Evolutionary conservation across 2,888 invertebrate species (phyloP), one percentile per base, ranked within the genome.

Genomic region (Agrotis clavis): DNA sequence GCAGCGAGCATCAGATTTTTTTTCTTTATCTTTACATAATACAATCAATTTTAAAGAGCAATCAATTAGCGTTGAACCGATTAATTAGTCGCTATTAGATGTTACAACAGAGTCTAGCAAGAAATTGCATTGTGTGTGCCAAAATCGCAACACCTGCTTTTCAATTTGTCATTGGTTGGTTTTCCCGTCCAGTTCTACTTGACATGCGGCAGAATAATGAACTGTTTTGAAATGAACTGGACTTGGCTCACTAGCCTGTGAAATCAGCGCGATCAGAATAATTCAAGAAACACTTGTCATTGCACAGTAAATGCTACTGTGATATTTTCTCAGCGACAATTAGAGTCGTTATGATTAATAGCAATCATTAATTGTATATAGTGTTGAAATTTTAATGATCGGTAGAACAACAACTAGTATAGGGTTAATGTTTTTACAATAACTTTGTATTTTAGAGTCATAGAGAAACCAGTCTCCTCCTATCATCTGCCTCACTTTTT

Each of bases 141-240:
- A 73, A 65, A 81, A 54, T 57, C 57, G 50, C 64, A 51, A 62
- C 82, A 82, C 67, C 78, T 83, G 82, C 71, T 65, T 14, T n/a
- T 59, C 66, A 53, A 50, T 72, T 41, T 67, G 45, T 70, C 54
- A 72, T 76, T 63, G 45, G 35, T 41, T 41, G 47, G 30, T 48
- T n/a, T 45, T 48, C 7, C 19, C 16, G 9, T 0, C 79, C 47
- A 62, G 2, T 53, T 2, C 53, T 48, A 18, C 41, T 41, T 62
- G 56, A 41, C 2, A 18, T 18, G 19, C 25, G 14, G 5, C 4
- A 16, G 16, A 1, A 4, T 47, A 18, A 41, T 3, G 4, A 41
- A 57, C n/a, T 35, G 30, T 65, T 56, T 48, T 19, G 6, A 51
- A 53, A 47, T 60, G 19, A 16, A 59, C 19, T 72, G 7, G 47